Conservation (phyloP, 2,888 invertebrate species). For the Disparrhopalites patrizii region DNA sequence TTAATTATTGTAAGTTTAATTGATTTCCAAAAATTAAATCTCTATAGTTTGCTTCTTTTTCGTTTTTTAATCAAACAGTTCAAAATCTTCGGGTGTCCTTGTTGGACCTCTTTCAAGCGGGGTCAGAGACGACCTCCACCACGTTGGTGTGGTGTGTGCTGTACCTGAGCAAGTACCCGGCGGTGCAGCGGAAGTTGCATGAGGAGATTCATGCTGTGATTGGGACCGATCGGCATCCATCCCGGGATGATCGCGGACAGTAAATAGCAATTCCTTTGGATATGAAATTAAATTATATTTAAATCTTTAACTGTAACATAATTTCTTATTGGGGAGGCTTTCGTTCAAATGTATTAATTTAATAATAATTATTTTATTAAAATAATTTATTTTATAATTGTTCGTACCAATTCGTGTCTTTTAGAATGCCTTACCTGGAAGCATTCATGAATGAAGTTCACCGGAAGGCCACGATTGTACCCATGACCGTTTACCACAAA, state of each 20-base stretch:
- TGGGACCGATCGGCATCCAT: background rate
- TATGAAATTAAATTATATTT: too few species aligned
- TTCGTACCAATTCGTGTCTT: too few species aligned
- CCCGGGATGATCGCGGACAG: background rate
- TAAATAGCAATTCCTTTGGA: too few species aligned
- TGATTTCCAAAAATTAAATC: too few species aligned
- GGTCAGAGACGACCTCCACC: conserved; percentile 5
- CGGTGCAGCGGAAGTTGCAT: background rate
- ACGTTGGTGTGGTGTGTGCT: background rate
- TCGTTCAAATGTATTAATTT: too few species aligned
- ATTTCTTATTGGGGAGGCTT: too few species aligned
- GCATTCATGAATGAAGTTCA: conserved; percentile 18
- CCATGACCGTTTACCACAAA: background rate
- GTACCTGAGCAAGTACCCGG: background rate
- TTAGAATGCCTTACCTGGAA: conserved; percentile 17
- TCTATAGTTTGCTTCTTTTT: background rate
- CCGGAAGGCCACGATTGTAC: background rate
- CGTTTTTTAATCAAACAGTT: background rate
- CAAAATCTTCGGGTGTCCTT: conserved; percentile 6
- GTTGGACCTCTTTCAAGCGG: conserved; percentile 6
- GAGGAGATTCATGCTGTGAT: background rate
- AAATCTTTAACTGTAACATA: too few species aligned
- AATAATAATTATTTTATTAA: too few species aligned
- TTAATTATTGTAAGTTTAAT: too few species aligned
- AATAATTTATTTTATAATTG: too few species aligned